These are phyloP conservation scores for Stercorarius parasiticus DNA, from an alignment of 2,113 vertebrate genomes.

Conservation along the genomic window DNA sequence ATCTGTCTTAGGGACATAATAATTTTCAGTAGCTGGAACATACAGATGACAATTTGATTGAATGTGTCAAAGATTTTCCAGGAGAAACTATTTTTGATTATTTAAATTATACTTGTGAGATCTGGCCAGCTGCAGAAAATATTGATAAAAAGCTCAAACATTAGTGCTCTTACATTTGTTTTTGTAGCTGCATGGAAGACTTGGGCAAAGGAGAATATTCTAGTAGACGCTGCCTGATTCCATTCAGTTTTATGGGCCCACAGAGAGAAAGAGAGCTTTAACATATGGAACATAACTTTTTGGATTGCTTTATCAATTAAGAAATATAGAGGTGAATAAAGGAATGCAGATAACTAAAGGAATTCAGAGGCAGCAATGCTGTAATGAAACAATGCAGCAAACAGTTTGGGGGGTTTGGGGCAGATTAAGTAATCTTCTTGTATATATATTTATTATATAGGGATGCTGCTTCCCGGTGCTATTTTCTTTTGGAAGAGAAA, in stretches of 20 bases:
- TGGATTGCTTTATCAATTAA: constrained; percentile 44
- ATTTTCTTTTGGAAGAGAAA: neutral
- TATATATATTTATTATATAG: neutral
- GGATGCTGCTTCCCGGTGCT: neutral
- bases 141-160: neutral
- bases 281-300: constrained; percentile 23
- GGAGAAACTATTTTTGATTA: neutral
- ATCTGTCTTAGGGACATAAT: neutral
- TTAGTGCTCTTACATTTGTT: neutral
- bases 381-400: neutral
- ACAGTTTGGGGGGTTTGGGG: neutral
- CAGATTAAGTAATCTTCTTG: neutral
- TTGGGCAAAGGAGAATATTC: constrained; percentile 8
- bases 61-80: neutral
- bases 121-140: constrained; percentile 17
- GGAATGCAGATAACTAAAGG: neutral
- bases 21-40: constrained; percentile 1
- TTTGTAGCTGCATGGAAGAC: constrained; percentile 24
- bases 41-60: neutral
- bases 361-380: neutral
- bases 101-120: constrained; percentile 4
- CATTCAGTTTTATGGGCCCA: constrained; percentile 53
- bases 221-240: constrained; percentile 24
- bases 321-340: constrained; percentile 3
- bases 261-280: constrained; percentile 19